phyloP scores from a whole-genome alignment of 2,888 invertebrate genomes.

The Heliothis peltigera region DNA sequence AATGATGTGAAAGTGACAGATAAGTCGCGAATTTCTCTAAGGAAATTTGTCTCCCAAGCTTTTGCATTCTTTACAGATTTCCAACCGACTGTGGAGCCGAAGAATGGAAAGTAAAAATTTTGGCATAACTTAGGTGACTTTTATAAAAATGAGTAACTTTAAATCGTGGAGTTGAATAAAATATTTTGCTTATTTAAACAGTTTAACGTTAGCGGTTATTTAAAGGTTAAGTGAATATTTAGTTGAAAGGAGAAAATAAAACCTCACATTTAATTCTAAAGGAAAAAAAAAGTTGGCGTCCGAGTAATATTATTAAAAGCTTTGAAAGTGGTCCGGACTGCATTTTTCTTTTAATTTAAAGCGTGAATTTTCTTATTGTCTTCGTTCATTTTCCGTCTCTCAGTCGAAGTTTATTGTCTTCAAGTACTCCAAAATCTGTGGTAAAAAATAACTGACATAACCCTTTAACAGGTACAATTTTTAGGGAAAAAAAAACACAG shows the following conservation, averaged over 20 bases:
- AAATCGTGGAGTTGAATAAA: too few species aligned
- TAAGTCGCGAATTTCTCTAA: constrained; percentile 63
- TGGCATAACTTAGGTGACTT: constrained; percentile 11
- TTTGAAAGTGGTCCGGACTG: constrained; percentile 27
- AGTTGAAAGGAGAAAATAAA: constrained; percentile 23
- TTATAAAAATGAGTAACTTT: not conserved
- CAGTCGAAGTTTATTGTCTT: constrained; percentile 4
- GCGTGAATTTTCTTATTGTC: constrained; percentile 17
- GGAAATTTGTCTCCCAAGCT: constrained; percentile 52
- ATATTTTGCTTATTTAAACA: too few species aligned
- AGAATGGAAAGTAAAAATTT: constrained; percentile 32
- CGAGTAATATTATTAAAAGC: constrained; percentile 22
- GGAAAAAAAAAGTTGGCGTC: constrained; percentile 19
- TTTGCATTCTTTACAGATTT: constrained; percentile 53
- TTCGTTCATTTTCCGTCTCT: constrained; percentile 16
- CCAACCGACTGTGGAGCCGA: constrained; percentile 33
- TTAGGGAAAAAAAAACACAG: too few species aligned
- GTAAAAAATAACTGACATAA: not conserved
- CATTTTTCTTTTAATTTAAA: constrained; percentile 39
- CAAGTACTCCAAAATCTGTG: constrained; percentile 2
- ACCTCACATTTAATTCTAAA: constrained; percentile 13
- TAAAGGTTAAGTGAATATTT: not conserved
- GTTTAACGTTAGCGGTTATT: too few species aligned
- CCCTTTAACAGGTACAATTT: not conserved
- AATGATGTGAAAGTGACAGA: constrained; percentile 72